These are phyloP conservation scores for Aplysina aerophoba DNA, from an alignment of 37 sponge, comb jelly and placozoan species.

Conservation along the genomic window DNA sequence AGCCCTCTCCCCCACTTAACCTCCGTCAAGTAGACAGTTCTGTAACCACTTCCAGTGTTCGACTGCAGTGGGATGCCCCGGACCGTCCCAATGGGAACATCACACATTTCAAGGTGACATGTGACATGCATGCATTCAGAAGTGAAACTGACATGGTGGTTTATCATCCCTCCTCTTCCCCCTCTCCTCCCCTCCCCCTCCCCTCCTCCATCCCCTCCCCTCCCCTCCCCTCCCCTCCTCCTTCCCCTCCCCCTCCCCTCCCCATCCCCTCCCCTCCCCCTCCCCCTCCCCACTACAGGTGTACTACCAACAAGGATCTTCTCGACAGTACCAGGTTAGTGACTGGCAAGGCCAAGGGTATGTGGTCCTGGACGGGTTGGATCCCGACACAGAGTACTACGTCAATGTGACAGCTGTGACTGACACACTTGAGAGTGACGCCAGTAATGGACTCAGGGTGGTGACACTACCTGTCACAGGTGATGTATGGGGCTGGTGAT, in stretches of 20 bases:
- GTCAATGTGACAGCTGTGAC: slow-evolving; percentile 22
- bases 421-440: neutral
- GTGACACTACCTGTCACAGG: neutral
- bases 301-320: neutral
- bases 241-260: neutral
- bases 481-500: no score
- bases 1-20: neutral
- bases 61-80: neutral
- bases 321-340: neutral
- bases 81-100: neutral
- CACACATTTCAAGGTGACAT: neutral
- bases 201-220: neutral
- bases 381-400: neutral
- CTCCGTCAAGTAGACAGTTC: neutral
- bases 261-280: neutral
- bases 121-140: neutral
- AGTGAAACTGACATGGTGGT: neutral
- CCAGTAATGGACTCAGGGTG: neutral
- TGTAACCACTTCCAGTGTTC: neutral
- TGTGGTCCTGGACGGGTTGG: neutral
- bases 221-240: neutral
- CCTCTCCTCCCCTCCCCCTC: slow-evolving; percentile 14
- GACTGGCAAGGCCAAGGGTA: neutral
- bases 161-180: neutral
- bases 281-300: neutral